Base-by-base conservation (phyloP, 2,797 vertebrate genomes). In the Thunnus albacares region DNA sequence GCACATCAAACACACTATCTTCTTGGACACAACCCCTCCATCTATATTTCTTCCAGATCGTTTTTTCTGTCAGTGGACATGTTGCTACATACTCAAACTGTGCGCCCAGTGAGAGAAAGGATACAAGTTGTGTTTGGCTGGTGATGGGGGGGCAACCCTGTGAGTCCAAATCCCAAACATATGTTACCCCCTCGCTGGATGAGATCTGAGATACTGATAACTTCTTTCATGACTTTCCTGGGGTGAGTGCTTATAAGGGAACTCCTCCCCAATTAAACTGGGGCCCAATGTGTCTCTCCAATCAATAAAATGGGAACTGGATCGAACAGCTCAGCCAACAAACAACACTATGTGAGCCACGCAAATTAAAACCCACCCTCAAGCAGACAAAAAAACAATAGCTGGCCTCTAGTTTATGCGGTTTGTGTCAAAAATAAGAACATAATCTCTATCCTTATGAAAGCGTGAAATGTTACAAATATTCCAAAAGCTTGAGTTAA, bases 191-290 rank as follows among this genome's bases (percentile, higher is more conserved):
- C 41, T 82, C 33, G 51, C 81, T 89, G 87, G 78, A 89, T 86
- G 90, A 94, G 94, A 93, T 94, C 88, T 93, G 80, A 94, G 86
- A 93, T 90, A 87, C 91, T 87, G 93, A 94, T 90, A 89, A 94
- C 93, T 91, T 91, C 89, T 89, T 94, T 93, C 91, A 75, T 90
- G 89, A 86, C 77, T 82, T 90, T 91, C 71, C 71, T 59, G 70
- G 71, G 86, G 81, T 75, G 61, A 85, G 81, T 61, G 84, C 85
- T 89, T 87, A 75, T 88, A 73, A 90, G 84, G 89, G 86, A 92
- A 84, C 89, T 89, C 85, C 80, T 87, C 86, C 87, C 85, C 87
- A 93, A 89, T 94, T 92, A 92, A 90, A 93, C 67, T 41, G 63
- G 87, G 89, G 90, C 82, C 91, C 84, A 83, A 82, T 80, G 90